These are phyloP conservation scores for Frieseomelitta varia DNA, from an alignment of 1,140 invertebrate species.

Conservation along the genomic window DNA sequence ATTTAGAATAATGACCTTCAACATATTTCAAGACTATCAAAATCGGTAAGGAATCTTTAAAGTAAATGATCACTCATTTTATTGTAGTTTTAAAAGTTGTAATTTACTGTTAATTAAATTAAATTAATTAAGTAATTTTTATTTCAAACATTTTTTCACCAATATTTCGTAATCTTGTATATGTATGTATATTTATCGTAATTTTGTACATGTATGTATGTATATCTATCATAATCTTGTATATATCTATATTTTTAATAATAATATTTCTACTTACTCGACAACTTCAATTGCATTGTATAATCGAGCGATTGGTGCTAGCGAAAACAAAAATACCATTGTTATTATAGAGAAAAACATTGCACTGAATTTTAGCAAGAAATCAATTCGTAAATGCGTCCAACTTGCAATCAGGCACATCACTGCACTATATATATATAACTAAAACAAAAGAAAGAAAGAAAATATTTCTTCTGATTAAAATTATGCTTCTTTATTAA, in stretches of 20 bases:
- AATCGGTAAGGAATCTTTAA: too few relatives aligned
- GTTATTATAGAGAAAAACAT: slow-evolving; percentile 87
- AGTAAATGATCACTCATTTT: too few relatives aligned
- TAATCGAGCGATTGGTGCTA: slow-evolving; percentile 65
- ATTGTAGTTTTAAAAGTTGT: too few relatives aligned
- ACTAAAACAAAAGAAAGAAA: slow-evolving; percentile 82
- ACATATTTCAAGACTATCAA: too few relatives aligned
- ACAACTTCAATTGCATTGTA: slow-evolving; percentile 83
- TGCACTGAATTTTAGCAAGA: slow-evolving; percentile 90
- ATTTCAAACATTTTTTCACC: too few relatives aligned
- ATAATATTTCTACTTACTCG: slow-evolving; percentile 83
- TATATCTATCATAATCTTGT: too few relatives aligned
- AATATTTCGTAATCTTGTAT: too few relatives aligned
- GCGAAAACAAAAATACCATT: slow-evolving; percentile 71
- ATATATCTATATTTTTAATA: not conserved
- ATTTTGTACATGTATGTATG: too few relatives aligned
- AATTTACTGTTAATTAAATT: too few relatives aligned
- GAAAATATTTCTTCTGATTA: not conserved
- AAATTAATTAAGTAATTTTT: too few relatives aligned
- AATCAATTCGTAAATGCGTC: slow-evolving; percentile 91
- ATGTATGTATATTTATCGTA: too few relatives aligned
- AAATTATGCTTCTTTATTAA: not conserved
- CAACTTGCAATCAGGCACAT: slow-evolving; percentile 90
- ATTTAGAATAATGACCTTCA: too few relatives aligned
- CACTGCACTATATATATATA: slow-evolving; percentile 90